A percentile compares a stretch with the other conserved stretches of the same genome.
phyloP scores from a whole-genome alignment of 2,888 invertebrate genomes.

The Papilio elwesi region DNA sequence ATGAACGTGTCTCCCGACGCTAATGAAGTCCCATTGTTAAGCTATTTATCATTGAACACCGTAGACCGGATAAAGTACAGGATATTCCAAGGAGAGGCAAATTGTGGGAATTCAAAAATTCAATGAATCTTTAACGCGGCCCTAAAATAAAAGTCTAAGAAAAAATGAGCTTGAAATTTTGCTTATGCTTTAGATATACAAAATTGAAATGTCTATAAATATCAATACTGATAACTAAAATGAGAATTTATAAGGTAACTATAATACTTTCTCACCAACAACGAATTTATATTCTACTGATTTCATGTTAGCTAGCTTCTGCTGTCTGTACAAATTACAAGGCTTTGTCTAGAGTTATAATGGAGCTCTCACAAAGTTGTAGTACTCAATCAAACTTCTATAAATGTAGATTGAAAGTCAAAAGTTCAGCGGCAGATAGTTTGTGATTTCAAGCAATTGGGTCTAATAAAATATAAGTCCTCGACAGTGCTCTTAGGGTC shows the following conservation, averaged over 20 bases:
- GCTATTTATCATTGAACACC: slow-evolving; percentile 60
- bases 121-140: neutral
- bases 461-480: no score
- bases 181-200: no score
- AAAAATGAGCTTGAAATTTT: neutral
- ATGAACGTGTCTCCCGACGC: slow-evolving; percentile 64
- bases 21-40: slow-evolving; percentile 73
- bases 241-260: no score
- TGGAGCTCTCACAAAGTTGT: neutral
- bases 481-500: no score
- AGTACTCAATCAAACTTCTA: neutral
- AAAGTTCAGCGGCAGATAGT: neutral
- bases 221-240: no score
- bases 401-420: neutral
- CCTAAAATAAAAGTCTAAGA: neutral
- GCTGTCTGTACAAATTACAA: neutral
- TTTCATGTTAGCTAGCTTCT: no score
- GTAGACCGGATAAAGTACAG: neutral
- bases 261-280: no score
- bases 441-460: neutral
- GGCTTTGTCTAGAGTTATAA: neutral
- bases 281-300: no score
- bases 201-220: no score
- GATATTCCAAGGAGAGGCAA: neutral
- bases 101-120: neutral